A percentile compares a stretch with the other conserved stretches of the same genome.
phyloP scores from a whole-genome alignment of 1,140 invertebrate species.

The Panagrolaimus sp. region DNA sequence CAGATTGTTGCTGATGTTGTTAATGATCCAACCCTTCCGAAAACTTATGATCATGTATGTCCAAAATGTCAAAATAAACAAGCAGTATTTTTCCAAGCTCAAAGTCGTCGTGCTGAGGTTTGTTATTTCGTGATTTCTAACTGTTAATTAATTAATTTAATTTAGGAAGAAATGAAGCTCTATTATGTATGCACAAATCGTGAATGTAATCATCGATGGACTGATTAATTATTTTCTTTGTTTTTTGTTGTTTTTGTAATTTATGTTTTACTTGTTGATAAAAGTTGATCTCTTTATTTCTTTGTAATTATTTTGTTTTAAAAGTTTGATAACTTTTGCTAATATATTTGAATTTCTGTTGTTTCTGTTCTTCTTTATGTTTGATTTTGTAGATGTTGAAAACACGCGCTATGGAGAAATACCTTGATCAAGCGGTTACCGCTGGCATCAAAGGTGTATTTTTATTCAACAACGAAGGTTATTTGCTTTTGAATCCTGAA shows the following conservation, averaged over 20 bases:
- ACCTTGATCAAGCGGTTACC: conserved; percentile 33
- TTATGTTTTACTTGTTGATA: not conserved
- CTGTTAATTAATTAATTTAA: conserved; percentile 11
- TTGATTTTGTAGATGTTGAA: conserved; percentile 35
- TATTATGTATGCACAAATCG: conserved; percentile 95
- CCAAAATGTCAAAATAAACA: conserved; percentile 87
- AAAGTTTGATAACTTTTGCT: not conserved
- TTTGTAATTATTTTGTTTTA: not conserved
- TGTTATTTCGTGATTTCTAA: conserved; percentile 19
- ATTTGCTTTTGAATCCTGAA: conserved; percentile 25
- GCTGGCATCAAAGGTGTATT: conserved; percentile 31
- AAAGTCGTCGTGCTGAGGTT: conserved; percentile 83
- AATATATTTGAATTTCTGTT: too few relatives aligned
- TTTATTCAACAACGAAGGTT: conserved; percentile 43
- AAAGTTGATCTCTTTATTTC: conserved; percentile 14
- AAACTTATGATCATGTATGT: conserved; percentile 95
- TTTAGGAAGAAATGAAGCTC: conserved; percentile 87
- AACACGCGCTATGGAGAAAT: conserved; percentile 35
- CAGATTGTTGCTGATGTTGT: conserved; percentile 96
- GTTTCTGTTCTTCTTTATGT: too few relatives aligned
- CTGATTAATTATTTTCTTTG: conserved; percentile 69
- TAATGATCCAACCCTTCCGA: conserved; percentile 90
- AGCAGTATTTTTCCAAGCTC: conserved; percentile 87
- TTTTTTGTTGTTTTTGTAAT: conserved; percentile 2
- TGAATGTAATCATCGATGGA: conserved; percentile 92